A percentile compares a stretch with the other conserved stretches of the same genome.
phyloP scores from a whole-genome alignment of 2,888 invertebrate species.

The Acleris holmiana region DNA sequence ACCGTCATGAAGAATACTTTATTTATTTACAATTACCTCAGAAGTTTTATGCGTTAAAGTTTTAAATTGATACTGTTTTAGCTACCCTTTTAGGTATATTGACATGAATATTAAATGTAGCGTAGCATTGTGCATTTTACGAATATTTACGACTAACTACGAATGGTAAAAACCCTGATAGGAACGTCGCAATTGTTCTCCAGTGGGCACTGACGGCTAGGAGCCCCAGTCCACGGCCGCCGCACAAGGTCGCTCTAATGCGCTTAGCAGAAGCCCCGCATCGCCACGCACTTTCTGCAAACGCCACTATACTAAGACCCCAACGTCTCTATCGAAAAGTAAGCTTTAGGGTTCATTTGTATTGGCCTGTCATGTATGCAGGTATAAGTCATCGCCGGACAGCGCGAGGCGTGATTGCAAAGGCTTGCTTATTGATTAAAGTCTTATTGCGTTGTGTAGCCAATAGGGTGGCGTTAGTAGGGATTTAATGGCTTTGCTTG shows the following conservation, averaged over 20 bases:
- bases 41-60: no score
- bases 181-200: neutral
- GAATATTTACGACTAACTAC: neutral
- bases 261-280: constrained; percentile 63
- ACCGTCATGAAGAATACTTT: constrained; percentile 41
- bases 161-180: neutral
- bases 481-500: neutral
- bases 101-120: no score
- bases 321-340: neutral
- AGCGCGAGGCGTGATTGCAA: constrained; percentile 26
- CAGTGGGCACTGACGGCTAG: neutral
- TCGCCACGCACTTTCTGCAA: constrained; percentile 29
- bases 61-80: no score
- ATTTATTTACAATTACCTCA: constrained; percentile 33
- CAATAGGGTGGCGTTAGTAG: constrained; percentile 8
- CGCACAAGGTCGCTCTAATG: constrained; percentile 48
- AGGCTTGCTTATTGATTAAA: constrained; percentile 25
- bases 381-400: constrained; percentile 10
- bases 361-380: constrained; percentile 3
- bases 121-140: no score
- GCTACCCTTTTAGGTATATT: no score
- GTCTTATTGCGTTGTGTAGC: constrained; percentile 10
- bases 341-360: neutral
- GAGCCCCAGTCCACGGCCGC: constrained; percentile 48
- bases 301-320: constrained; percentile 6